Evolutionary conservation across 2,797 vertebrate genomes (phyloP).

Genomic region (Varecia variegata): DNA sequence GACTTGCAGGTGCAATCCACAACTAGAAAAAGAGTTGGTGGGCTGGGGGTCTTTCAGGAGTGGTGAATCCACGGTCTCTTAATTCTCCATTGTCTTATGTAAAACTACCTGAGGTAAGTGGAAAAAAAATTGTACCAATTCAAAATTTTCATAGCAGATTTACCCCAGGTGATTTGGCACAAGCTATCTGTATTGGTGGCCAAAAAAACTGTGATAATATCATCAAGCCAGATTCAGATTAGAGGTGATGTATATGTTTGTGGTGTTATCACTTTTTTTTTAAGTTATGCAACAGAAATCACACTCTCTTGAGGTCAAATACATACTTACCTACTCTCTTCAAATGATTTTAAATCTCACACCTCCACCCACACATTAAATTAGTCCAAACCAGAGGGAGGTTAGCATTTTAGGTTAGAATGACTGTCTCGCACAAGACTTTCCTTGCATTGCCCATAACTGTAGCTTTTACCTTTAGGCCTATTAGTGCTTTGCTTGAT

Average conservation of each 20-base stretch:
- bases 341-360: slow-evolving; percentile 61
- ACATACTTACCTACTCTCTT: slow-evolving; percentile 23
- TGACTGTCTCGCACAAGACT: neutral
- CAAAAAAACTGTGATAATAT: neutral
- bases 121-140: slow-evolving; percentile 3
- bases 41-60: neutral
- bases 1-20: neutral
- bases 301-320: slow-evolving; percentile 46
- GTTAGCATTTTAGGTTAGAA: slow-evolving; percentile 14
- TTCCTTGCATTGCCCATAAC: neutral
- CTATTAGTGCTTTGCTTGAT: neutral
- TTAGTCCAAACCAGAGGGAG: slow-evolving; percentile 41
- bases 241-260: neutral
- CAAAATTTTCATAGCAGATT: slow-evolving; percentile 4
- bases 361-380: slow-evolving; percentile 47
- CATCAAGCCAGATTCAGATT: neutral
- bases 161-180: neutral
- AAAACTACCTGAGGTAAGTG: neutral
- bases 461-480: neutral
- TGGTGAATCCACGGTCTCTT: neutral
- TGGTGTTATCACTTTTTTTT: slow-evolving; percentile 35
- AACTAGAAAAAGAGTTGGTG: neutral
- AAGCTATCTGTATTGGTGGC: neutral
- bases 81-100: neutral
- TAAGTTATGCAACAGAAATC: slow-evolving; percentile 55